These are phyloP conservation scores for Hippoglossus stenolepis DNA, from an alignment of 2,113 vertebrate genomes.

Conservation along the genomic window DNA sequence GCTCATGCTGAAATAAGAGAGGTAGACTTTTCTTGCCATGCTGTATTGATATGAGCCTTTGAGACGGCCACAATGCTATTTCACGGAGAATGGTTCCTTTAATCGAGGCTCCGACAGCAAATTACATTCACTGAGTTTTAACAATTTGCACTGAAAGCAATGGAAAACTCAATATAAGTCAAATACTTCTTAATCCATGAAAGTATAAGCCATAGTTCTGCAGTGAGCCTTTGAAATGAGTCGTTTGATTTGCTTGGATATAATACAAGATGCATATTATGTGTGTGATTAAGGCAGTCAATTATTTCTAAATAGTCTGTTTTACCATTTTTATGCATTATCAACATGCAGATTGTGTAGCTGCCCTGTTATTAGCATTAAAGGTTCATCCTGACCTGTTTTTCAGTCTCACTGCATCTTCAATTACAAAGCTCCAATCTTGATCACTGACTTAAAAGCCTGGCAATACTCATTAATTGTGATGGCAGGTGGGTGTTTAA, in stretches of 20 bases:
- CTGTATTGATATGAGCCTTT: constrained; percentile 55
- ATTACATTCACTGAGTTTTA: constrained; percentile 60
- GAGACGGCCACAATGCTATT: constrained; percentile 60
- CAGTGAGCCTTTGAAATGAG: constrained; percentile 22
- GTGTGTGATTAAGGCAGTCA: constrained; percentile 55
- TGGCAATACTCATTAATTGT: background rate
- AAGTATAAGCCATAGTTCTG: constrained; percentile 27
- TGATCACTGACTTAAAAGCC: background rate
- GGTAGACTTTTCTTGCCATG: constrained; percentile 47
- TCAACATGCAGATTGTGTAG: constrained; percentile 59
- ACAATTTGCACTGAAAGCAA: constrained; percentile 40
- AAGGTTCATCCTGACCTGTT: constrained; percentile 6
- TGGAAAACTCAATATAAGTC: constrained; percentile 46
- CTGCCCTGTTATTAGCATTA: constrained; percentile 42
- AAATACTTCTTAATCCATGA: constrained; percentile 47
- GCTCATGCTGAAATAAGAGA: constrained; percentile 55
- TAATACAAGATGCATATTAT: constrained; percentile 56
- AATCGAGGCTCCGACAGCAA: constrained; percentile 61
- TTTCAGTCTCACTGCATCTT: constrained; percentile 18
- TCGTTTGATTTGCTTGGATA: constrained; percentile 54
- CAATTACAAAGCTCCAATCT: constrained; percentile 5
- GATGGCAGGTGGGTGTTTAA: constrained; percentile 12
- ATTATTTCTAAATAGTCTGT: constrained; percentile 55
- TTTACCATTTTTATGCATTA: constrained; percentile 62
- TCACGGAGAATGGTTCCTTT: constrained; percentile 73